Base-by-base conservation (phyloP, 2,797 vertebrate species). In the Perodicticus potto region DNA sequence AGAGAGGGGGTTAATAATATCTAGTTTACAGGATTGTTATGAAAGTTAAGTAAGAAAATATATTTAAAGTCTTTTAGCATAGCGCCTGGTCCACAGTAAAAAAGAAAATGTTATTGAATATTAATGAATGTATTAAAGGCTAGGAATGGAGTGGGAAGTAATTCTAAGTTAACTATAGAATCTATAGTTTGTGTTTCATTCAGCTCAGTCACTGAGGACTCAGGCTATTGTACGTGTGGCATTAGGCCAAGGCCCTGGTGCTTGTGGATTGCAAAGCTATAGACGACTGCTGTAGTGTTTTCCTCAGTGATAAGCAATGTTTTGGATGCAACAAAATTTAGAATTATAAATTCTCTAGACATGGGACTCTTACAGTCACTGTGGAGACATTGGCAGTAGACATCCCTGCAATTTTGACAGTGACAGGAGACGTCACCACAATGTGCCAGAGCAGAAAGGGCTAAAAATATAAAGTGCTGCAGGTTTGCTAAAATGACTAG, bases 381-480 rank as follows among this genome's bases (percentile, higher is more conserved):
- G 70, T 61, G n/a, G 37, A 94, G 23, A 19, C 2, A 53, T 17
- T 12, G 69, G 22, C 57, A 43, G 14, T 80, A 49, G 37, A 77
- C 25, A 65, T 85, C 90, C 27, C 34, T 85, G 20, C 40, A 29
- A 32, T 70, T 90, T 83, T 78, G 80, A 90, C 49, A 93, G 49
- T 59, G 63, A 91, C 11, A 82, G 59, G 34, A 63, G 45, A 61
- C 14, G 53, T 63, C n/a, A 37, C 32, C 55, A 95, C 2, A 90
- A 8, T 85, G 23, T 76, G 23, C 70, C 63, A 63, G 63, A 67
- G 27, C 16, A 59, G 84, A 93, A 86, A 77, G 27, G 23, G 69
- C 77, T 8, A 67, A 81, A 91, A 96, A 78, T 27, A 63, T 69
- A 43, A 93, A 78, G 57, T 85, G 10, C 45, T n/a, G 43, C 57